Conservation (phyloP, 2,113 vertebrate genomes). For the Camelus bactrianus region DNA sequence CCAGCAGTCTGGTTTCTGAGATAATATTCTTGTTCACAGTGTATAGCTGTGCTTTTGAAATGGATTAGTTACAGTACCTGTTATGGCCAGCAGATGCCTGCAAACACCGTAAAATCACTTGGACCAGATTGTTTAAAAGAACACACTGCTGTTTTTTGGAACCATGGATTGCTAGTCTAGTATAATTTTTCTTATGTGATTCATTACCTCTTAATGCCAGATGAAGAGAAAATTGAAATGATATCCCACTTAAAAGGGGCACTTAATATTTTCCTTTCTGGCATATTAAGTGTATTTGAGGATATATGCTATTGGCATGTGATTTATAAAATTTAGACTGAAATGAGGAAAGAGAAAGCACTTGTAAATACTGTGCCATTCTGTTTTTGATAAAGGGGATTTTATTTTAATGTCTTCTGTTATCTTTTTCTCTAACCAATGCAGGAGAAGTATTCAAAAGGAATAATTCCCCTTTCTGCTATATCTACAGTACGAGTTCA, state of each 20-base stretch:
- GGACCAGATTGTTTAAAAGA: background rate
- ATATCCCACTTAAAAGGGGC: background rate
- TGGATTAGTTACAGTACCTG: constrained; percentile 79
- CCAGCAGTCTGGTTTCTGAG: background rate
- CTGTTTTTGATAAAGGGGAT: background rate
- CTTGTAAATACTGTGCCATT: constrained; percentile 20
- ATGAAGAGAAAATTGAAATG: constrained; percentile 53
- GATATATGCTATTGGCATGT: background rate
- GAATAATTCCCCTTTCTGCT: constrained; percentile 94
- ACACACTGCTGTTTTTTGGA: constrained; percentile 7
- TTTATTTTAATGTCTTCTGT: constrained; percentile 55
- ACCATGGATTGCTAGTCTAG: background rate
- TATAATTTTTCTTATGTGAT: background rate
- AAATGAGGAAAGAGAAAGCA: constrained; percentile 46
- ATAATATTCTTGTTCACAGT: background rate
- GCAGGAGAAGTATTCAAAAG: constrained; percentile 98
- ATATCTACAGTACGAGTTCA: constrained; percentile 90
- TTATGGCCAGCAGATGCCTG: constrained; percentile 93
- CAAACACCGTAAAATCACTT: constrained; percentile 85
- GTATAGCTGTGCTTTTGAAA: background rate
- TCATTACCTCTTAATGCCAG: constrained; percentile 64
- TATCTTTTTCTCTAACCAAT: constrained; percentile 66
- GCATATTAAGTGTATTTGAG: background rate
- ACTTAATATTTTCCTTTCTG: constrained; percentile 44
- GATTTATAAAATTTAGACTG: background rate